Evolutionary conservation across 2,888 invertebrate species (phyloP).

Genomic region (Minunthozetes semirufus): DNA sequence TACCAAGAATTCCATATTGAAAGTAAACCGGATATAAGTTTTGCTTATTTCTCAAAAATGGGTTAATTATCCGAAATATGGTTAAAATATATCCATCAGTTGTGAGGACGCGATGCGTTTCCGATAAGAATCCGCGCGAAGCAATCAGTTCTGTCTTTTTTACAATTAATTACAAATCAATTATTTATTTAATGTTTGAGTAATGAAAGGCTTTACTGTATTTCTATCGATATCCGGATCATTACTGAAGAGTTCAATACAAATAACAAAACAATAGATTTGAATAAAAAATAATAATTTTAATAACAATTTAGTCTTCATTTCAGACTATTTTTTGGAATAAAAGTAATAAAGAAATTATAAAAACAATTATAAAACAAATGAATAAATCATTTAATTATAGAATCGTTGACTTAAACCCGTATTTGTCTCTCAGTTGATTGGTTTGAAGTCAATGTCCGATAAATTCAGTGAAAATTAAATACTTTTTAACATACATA

Average conservation of each 20-base stretch:
- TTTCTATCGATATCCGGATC: slow-evolving; percentile 21
- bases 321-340: not conserved
- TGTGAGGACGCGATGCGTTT: slow-evolving; percentile 31
- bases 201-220: not conserved
- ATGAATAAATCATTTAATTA: no score
- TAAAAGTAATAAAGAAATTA: no score
- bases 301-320: not conserved
- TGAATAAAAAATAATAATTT: not conserved
- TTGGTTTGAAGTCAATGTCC: no score
- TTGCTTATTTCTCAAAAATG: not conserved
- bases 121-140: slow-evolving; percentile 26
- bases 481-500: no score
- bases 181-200: not conserved
- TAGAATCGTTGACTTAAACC: no score
- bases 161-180: not conserved
- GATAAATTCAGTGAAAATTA: no score
- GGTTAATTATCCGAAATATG: slow-evolving; percentile 31
- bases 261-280: not conserved
- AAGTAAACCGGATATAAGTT: slow-evolving; percentile 20
- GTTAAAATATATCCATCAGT: slow-evolving; percentile 23
- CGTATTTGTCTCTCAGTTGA: no score
- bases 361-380: no score
- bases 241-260: slow-evolving; percentile 7
- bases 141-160: slow-evolving; percentile 17
- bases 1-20: not conserved